Evolutionary conservation across 2,797 vertebrate genomes (phyloP), one percentile per base, ranked within the genome.

Genomic region (Sandelia bainsii): DNA sequence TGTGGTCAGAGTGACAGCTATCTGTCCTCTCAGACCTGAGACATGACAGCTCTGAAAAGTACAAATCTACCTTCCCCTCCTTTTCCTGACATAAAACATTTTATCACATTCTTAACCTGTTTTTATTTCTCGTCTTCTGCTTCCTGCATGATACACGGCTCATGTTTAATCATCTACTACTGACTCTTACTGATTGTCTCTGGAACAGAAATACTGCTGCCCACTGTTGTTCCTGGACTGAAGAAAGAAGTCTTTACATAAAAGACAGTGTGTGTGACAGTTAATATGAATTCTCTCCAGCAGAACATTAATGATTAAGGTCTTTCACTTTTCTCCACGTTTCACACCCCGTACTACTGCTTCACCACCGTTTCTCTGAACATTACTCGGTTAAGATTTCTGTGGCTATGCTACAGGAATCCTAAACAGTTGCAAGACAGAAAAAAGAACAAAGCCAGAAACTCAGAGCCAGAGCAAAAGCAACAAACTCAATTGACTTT

Each of bases 201-300:
- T 56, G 27, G 59, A 46, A 12, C 22, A 74, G 67, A 73, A 70
- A 50, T 34, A 67, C 59, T 72, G 19, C 56, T 39, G 65, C 23
- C 42, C 34, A 42, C 46, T 48, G 20, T 1, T 16, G 25, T 58
- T 80, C 80, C 19, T 59, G 12, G 10, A 49, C 32, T 23, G 7
- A 6, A 19, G 63, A 34, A 39, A 11, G 51, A 12, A 20, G 5
- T 6, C 6, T 53, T 57, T 52, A 27, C 1, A n/a, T 29, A 23
- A 53, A 51, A 64, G 5, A 13, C 25, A 14, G 17, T 42, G 25
- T 49, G 10, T 39, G 42, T 37, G 20, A 37, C 20, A 52, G 12
- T 9, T 12, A 40, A 27, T 57, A 25, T 25, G 13, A 53, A 64
- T 50, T 53, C 9, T 59, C 49, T 39, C 29, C 23, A 61, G 23